A percentile compares a stretch with the other conserved stretches of the same genome.
Conservation (phyloP, 2,113 vertebrate genomes). For the Coryphaenoides rupestris region DNA sequence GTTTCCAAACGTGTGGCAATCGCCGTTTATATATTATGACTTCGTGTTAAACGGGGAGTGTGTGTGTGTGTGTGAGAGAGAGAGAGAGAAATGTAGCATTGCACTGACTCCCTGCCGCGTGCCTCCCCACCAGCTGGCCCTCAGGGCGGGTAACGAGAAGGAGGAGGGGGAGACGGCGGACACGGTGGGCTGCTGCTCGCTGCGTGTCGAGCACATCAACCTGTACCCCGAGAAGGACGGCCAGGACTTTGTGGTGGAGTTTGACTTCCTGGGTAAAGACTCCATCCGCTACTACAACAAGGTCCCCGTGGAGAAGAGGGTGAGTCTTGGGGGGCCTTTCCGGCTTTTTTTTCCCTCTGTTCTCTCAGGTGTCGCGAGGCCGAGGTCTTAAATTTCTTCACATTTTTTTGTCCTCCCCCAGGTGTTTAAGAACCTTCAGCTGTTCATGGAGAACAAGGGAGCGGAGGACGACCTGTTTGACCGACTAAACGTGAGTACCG, state of each 20-base stretch:
- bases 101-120: conserved; percentile 22
- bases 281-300: conserved; percentile 99
- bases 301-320: conserved; percentile 96
- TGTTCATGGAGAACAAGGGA: conserved; percentile 98
- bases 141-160: conserved; percentile 98
- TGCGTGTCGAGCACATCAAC: conserved; percentile 92
- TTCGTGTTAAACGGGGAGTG: too few species aligned
- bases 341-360: neutral
- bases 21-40: too few species aligned
- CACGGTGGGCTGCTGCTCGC: conserved; percentile 95
- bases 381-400: neutral
- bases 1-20: too few species aligned
- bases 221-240: conserved; percentile 89
- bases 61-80: neutral
- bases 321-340: conserved; percentile 57
- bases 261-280: conserved; percentile 96
- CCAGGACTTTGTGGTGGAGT: conserved; percentile 94
- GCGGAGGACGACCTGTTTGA: conserved; percentile 97
- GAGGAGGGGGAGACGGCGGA: conserved; percentile 97
- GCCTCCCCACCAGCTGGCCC: conserved; percentile 79
- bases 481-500: conserved; percentile 87
- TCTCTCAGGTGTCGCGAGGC: neutral
- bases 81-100: too few species aligned
- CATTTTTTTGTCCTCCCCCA: conserved; percentile 42
- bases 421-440: conserved; percentile 98